Conservation (phyloP, 35 echinoderm and acorn worm genomes). For the Apostichopus parvimensis region DNA sequence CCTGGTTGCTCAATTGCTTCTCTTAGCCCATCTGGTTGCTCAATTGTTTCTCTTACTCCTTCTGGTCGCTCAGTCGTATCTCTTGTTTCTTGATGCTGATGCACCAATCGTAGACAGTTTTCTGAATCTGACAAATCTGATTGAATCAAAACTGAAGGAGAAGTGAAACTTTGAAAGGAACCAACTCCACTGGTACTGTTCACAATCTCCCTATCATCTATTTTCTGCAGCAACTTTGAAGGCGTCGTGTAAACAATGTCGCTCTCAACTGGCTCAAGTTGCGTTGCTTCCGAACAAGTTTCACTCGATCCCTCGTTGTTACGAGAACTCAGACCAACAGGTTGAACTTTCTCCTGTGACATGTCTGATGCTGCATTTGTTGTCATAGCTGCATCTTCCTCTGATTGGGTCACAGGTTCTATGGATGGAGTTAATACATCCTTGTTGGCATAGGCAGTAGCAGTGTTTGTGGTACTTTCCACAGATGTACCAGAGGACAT, state of each 20-base stretch:
- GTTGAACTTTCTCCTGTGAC: neutral
- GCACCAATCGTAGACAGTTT: neutral
- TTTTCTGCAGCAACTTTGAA: conserved; percentile 36
- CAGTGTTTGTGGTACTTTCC: neutral
- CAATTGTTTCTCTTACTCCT: no score
- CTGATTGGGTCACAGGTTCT: no score
- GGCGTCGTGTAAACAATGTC: neutral
- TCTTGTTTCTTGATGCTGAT: neutral
- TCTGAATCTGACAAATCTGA: neutral
- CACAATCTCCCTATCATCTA: neutral
- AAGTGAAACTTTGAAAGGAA: conserved; percentile 49
- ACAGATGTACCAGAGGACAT: conserved; percentile 23
- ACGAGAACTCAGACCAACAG: neutral
- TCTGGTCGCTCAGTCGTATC: no score
- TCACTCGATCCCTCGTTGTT: neutral
- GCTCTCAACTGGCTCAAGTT: neutral
- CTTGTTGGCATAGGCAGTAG: neutral
- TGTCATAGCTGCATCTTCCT: neutral
- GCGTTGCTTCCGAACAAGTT: neutral
- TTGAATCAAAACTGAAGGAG: conserved; percentile 9
- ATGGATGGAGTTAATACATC: neutral
- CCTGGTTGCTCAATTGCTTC: no score
- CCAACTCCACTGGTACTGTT: conserved; percentile 20
- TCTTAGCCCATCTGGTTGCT: no score
- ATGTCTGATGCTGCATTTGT: neutral